These are phyloP conservation scores for Pterois miles DNA, from an alignment of 2,797 vertebrate species.

Conservation along the genomic window DNA sequence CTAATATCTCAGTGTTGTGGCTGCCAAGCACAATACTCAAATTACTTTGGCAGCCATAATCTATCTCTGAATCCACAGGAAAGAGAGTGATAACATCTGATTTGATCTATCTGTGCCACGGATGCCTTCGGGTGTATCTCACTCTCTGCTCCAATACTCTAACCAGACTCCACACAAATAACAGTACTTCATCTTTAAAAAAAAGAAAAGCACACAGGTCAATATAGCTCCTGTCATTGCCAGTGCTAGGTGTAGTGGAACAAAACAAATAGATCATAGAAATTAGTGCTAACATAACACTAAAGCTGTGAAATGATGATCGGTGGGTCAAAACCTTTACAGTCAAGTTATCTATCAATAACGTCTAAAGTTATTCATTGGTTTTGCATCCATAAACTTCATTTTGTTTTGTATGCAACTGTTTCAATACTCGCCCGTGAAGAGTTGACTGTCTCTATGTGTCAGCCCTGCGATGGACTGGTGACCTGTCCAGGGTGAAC, in stretches of 20 bases:
- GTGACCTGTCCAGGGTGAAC: no score
- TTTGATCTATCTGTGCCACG: conserved; percentile 1
- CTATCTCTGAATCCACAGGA: neutral
- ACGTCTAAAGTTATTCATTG: neutral
- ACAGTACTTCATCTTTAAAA: neutral
- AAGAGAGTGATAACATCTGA: neutral
- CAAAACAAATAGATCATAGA: neutral
- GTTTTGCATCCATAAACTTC: conserved; percentile 79
- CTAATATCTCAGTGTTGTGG: neutral
- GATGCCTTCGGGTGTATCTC: neutral
- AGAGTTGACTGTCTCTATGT: no score
- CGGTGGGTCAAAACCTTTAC: neutral
- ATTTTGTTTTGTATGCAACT: conserved; percentile 78
- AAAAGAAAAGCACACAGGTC: neutral
- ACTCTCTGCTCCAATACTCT: neutral
- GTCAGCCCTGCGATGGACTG: no score
- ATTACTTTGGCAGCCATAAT: neutral
- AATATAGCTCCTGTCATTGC: neutral
- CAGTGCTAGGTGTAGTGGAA: neutral
- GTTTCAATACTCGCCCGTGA: conserved; percentile 87
- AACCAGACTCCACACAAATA: neutral
- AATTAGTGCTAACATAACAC: neutral
- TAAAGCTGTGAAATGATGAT: neutral
- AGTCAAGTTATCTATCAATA: neutral
- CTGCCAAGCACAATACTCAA: neutral